These are phyloP conservation scores for Parnassius mnemosyne DNA, from an alignment of 2,888 invertebrate genomes.

Conservation along the genomic window DNA sequence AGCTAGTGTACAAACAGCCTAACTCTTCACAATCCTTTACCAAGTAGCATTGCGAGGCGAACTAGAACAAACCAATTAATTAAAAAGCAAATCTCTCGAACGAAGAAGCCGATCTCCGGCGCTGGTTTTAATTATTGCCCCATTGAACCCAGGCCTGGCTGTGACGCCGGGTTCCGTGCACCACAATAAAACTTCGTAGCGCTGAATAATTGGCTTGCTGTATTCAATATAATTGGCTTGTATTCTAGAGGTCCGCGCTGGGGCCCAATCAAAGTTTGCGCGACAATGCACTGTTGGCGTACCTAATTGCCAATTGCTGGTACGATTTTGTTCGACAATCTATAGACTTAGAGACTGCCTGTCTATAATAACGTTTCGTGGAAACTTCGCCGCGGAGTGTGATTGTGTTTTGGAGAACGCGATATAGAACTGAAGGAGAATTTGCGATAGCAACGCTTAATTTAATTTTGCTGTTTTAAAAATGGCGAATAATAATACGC, in stretches of 20 bases:
- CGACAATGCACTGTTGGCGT: constrained; percentile 55
- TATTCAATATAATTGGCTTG: constrained; percentile 72
- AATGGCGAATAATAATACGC: not conserved
- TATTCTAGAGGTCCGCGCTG: constrained; percentile 48
- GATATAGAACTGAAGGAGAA: not conserved
- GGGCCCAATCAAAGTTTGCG: constrained; percentile 72
- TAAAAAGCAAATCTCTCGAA: constrained; percentile 58
- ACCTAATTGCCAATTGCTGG: constrained; percentile 63
- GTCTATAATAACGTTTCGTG: constrained; percentile 19
- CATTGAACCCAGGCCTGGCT: constrained; percentile 62
- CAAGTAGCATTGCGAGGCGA: constrained; percentile 28
- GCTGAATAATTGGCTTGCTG: constrained; percentile 63
- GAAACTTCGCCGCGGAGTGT: constrained; percentile 10
- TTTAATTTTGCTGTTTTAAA: not conserved
- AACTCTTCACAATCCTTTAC: constrained; percentile 9
- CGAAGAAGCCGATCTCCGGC: constrained; percentile 54
- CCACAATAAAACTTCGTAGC: constrained; percentile 67
- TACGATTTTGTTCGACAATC: constrained; percentile 22
- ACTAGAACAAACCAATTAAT: constrained; percentile 67
- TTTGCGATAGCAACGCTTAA: not conserved
- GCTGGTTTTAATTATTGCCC: constrained; percentile 73
- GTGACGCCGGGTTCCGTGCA: constrained; percentile 59
- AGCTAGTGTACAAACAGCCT: constrained; percentile 11
- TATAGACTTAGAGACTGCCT: constrained; percentile 13
- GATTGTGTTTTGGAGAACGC: not conserved